Conservation (phyloP, 2,113 vertebrate species). For the Zosterops pallidus region DNA sequence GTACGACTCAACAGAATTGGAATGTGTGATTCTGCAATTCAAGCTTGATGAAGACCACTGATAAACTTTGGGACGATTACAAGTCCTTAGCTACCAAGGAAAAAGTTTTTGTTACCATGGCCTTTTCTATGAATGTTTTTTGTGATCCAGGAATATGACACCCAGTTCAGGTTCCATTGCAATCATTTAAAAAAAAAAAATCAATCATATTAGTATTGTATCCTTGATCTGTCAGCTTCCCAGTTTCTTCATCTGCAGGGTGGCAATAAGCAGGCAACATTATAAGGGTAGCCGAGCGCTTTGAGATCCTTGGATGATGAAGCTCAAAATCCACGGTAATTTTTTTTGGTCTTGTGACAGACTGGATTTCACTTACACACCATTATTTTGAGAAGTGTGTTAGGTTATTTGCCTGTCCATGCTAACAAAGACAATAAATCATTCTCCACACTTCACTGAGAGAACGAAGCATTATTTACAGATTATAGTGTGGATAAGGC, state of each 20-base stretch:
- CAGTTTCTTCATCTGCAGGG: background rate
- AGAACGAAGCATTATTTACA: background rate
- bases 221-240: background rate
- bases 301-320: background rate
- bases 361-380: background rate
- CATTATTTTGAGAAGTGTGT: background rate
- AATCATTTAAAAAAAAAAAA: background rate
- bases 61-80: background rate
- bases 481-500: background rate
- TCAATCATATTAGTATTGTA: background rate
- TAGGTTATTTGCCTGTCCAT: background rate
- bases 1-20: background rate
- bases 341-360: background rate
- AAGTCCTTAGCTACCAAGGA: background rate
- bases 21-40: background rate
- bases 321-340: background rate
- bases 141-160: background rate
- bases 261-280: background rate
- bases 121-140: background rate
- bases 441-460: background rate
- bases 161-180: background rate
- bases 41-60: background rate
- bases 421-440: slow-evolving; percentile 9
- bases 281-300: background rate
- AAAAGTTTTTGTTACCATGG: background rate